phyloP scores from a whole-genome alignment of 2,888 invertebrate genomes.

The Ashinkailepas kermadecensis region DNA sequence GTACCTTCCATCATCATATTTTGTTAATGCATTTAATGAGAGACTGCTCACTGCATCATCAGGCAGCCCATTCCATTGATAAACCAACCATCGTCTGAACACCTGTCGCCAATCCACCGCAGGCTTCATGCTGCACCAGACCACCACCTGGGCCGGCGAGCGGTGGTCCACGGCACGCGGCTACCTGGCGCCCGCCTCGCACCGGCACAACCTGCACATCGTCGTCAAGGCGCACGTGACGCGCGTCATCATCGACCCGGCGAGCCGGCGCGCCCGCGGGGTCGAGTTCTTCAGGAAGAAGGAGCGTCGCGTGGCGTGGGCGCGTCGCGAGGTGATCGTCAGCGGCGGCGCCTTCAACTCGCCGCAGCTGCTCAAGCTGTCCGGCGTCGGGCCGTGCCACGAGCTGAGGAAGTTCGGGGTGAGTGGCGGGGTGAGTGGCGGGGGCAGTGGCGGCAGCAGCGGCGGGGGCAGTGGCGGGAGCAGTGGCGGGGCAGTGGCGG shows the following conservation, averaged over 20 bases:
- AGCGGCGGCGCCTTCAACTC: constrained; percentile 33
- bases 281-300: constrained; percentile 30
- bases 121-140: constrained; percentile 15
- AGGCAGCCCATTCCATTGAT: too few species aligned
- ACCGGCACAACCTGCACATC: constrained; percentile 51
- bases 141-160: constrained; percentile 33
- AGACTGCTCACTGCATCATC: too few species aligned
- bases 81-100: too few species aligned
- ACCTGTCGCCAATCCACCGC: background rate
- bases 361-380: constrained; percentile 47
- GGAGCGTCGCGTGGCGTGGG: constrained; percentile 38
- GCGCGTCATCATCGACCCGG: constrained; percentile 48
- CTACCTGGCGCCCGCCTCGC: constrained; percentile 50
- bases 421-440: too few species aligned
- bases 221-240: constrained; percentile 50
- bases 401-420: background rate
- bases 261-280: constrained; percentile 44
- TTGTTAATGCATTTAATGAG: too few species aligned
- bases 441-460: too few species aligned
- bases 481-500: too few species aligned
- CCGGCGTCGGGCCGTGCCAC: constrained; percentile 50
- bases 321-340: constrained; percentile 51
- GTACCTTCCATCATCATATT: too few species aligned
- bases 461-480: too few species aligned
- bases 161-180: constrained; percentile 35